A percentile compares a stretch with the other conserved stretches of the same genome.
Evolutionary conservation across 2,888 invertebrate genomes (phyloP).

Genomic region (Cephus spinipes): DNA sequence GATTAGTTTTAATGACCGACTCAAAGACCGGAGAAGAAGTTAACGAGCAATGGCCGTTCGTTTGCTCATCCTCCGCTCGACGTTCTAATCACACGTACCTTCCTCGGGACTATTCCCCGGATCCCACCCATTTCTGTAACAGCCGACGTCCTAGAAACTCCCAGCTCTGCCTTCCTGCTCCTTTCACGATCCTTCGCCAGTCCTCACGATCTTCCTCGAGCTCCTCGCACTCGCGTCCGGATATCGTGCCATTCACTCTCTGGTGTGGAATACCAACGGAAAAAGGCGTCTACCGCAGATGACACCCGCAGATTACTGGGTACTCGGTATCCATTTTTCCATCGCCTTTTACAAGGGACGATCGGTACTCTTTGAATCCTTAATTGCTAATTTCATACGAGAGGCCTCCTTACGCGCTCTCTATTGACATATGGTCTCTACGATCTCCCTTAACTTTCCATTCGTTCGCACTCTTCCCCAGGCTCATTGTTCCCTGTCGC

Average conservation of each 20-base stretch:
- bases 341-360: not conserved
- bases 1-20: slow-evolving; percentile 31
- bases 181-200: too few relatives aligned
- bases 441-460: not conserved
- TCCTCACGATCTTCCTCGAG: not conserved
- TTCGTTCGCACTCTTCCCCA: not conserved
- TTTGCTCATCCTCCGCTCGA: slow-evolving; percentile 18
- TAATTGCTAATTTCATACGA: not conserved
- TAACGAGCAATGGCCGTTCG: slow-evolving; percentile 26
- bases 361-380: not conserved
- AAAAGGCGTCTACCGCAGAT: slow-evolving; percentile 19
- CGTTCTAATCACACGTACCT: slow-evolving; percentile 31
- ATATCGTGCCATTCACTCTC: not conserved
- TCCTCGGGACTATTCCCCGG: not conserved
- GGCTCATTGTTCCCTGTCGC: not conserved
- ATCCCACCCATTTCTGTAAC: not conserved
- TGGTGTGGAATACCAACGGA: not conserved
- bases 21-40: slow-evolving; percentile 14
- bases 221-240: not conserved
- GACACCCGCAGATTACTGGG: slow-evolving; percentile 11
- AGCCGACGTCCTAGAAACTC: not conserved
- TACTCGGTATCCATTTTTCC: not conserved
- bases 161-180: not conserved
- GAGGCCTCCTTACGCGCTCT: not conserved
- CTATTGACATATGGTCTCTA: not conserved